Conservation (phyloP, 2,113 vertebrate genomes). For the Phyllostomus discolor region DNA sequence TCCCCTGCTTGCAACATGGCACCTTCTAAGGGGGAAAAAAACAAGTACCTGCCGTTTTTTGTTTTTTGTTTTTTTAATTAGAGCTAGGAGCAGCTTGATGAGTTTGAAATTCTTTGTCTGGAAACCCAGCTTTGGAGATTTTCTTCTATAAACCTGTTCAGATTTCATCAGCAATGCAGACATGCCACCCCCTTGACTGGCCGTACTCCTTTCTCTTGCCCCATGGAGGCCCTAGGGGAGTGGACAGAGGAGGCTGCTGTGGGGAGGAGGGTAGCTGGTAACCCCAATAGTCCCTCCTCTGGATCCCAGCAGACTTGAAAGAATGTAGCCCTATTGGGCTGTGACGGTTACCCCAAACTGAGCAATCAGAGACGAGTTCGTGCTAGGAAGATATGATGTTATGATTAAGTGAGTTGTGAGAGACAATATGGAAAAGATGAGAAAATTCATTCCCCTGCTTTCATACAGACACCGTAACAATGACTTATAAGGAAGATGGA, state of each 20-base stretch:
- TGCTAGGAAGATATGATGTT: background rate
- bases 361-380: background rate
- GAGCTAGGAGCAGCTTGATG: background rate
- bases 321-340: background rate
- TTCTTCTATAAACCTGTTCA: background rate
- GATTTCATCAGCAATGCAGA: background rate
- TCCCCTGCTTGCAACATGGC: background rate
- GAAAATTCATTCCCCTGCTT: background rate
- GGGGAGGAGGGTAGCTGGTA: background rate
- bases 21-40: background rate
- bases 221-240: rapidly evolving
- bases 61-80: background rate
- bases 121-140: background rate
- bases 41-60: background rate
- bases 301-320: background rate
- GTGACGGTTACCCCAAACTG: background rate
- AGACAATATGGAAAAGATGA: background rate
- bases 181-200: too few species aligned
- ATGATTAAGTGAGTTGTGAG: background rate
- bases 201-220: background rate
- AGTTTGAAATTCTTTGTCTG: background rate
- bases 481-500: background rate
- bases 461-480: background rate
- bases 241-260: background rate
- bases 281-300: background rate